These are phyloP conservation scores for Dryococelus australis DNA, from an alignment of 2,888 invertebrate species.

Conservation along the genomic window DNA sequence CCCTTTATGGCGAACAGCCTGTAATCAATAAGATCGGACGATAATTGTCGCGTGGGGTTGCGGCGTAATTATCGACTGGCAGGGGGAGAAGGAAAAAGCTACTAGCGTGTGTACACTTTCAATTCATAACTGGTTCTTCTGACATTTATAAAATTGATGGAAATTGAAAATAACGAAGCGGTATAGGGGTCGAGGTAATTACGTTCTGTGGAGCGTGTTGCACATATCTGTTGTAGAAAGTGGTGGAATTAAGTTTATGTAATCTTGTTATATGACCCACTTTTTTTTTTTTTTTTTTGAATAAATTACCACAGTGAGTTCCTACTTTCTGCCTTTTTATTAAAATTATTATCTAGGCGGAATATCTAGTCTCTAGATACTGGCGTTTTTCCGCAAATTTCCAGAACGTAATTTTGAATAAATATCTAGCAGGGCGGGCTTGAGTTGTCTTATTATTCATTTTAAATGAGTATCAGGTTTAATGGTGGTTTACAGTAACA, in stretches of 20 bases:
- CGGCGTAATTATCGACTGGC: not conserved
- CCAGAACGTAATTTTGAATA: not conserved
- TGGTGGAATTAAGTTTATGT: not conserved
- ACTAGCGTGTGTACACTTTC: not conserved
- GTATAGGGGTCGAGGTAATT: not conserved
- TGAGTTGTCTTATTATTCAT: too few relatives aligned
- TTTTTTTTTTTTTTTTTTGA: not conserved
- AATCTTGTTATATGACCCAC: not conserved
- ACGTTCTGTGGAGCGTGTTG: not conserved
- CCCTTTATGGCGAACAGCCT: too few relatives aligned
- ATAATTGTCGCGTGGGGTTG: not conserved
- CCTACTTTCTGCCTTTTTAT: not conserved
- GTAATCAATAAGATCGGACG: not conserved
- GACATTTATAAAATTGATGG: slow-evolving; percentile 5
- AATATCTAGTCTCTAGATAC: not conserved
- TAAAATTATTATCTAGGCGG: not conserved
- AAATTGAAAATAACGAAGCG: not conserved
- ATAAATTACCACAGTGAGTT: not conserved
- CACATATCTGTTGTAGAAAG: not conserved
- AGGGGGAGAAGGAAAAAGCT: not conserved
- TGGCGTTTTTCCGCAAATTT: not conserved
- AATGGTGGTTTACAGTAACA: too few relatives aligned
- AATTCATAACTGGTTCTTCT: not conserved
- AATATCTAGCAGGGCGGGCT: not conserved
- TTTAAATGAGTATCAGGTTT: too few relatives aligned